phyloP scores from a whole-genome alignment of 2,888 invertebrate genomes.

The Atrina japonica region DNA sequence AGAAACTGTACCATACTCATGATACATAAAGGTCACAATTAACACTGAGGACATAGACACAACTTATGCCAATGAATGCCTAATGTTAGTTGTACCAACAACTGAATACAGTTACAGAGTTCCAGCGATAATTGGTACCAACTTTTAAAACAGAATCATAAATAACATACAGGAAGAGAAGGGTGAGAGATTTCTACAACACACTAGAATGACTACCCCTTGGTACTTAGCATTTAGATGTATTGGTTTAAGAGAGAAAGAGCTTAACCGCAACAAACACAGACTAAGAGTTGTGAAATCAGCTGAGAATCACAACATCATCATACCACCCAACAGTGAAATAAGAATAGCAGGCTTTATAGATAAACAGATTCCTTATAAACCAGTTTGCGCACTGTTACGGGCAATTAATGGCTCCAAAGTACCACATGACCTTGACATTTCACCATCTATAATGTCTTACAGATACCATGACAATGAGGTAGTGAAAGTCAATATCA shows the following conservation, averaged over 20 bases:
- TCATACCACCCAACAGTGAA: constrained; percentile 16
- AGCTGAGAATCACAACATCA: constrained; percentile 7
- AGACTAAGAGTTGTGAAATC: constrained; percentile 14
- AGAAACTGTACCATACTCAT: too few relatives aligned
- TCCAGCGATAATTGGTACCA: too few relatives aligned
- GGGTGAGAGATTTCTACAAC: neutral
- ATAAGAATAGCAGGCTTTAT: neutral
- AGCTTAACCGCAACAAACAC: neutral
- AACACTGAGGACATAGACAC: too few relatives aligned
- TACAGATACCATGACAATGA: neutral
- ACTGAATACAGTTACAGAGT: too few relatives aligned
- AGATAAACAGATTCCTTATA: neutral
- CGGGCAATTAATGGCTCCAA: neutral
- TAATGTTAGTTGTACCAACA: too few relatives aligned
- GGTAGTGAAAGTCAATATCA: neutral
- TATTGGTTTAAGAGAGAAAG: constrained; percentile 6
- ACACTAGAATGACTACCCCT: constrained; percentile 13
- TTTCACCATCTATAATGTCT: constrained; percentile 1
- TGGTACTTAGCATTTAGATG: constrained; percentile 16
- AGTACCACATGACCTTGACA: constrained; percentile 19
- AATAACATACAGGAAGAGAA: too few relatives aligned
- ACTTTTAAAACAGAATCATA: too few relatives aligned
- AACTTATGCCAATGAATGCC: too few relatives aligned
- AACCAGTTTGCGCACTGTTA: too few relatives aligned
- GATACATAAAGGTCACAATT: too few relatives aligned